A percentile compares a stretch with the other conserved stretches of the same genome.
These are phyloP conservation scores for Phrynocephalus guinanensis DNA, from an alignment of 2,797 vertebrate genomes.

Conservation along the genomic window DNA sequence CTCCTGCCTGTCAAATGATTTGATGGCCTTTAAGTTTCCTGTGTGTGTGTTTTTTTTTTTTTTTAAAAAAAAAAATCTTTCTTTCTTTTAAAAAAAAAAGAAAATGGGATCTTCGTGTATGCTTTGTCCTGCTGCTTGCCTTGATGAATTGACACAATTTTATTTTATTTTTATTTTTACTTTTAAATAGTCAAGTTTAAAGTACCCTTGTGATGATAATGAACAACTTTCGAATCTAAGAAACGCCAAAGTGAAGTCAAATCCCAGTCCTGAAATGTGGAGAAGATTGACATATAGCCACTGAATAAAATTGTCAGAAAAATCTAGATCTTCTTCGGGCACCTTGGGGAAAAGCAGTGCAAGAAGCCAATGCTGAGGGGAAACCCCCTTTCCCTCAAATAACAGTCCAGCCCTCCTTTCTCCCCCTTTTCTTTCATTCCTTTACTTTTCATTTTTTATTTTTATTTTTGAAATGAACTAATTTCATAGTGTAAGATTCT, in stretches of 20 bases:
- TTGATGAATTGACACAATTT: conserved; percentile 90
- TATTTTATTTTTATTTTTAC: conserved; percentile 87
- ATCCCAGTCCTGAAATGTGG: conserved; percentile 96
- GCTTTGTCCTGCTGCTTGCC: conserved; percentile 86
- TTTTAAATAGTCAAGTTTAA: conserved; percentile 89
- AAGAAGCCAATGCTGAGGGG: conserved; percentile 87
- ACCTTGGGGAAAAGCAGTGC: conserved; percentile 94
- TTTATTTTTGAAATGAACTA: conserved; percentile 75
- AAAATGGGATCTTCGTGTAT: conserved; percentile 83
- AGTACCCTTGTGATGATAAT: conserved; percentile 92
- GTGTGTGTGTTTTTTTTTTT: background rate
- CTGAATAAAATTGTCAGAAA: conserved; percentile 96
- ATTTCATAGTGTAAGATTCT: conserved; percentile 72
- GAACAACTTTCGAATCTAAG: conserved; percentile 89
- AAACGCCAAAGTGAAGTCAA: conserved; percentile 93
- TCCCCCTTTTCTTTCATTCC: background rate
- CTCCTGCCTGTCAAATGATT: conserved; percentile 88
- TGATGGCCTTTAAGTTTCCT: conserved; percentile 89
- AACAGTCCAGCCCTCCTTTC: conserved; percentile 81
- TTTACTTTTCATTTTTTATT: conserved; percentile 62
- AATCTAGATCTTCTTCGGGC: conserved; percentile 94
- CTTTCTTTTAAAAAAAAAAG: background rate
- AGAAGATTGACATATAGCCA: conserved; percentile 92
- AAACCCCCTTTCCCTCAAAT: conserved; percentile 86
- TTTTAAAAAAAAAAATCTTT: no score